Evolutionary conservation across 2,888 invertebrate species (phyloP), one percentile per base, ranked within the genome.

Genomic region (Holacanthella duospinosa): DNA sequence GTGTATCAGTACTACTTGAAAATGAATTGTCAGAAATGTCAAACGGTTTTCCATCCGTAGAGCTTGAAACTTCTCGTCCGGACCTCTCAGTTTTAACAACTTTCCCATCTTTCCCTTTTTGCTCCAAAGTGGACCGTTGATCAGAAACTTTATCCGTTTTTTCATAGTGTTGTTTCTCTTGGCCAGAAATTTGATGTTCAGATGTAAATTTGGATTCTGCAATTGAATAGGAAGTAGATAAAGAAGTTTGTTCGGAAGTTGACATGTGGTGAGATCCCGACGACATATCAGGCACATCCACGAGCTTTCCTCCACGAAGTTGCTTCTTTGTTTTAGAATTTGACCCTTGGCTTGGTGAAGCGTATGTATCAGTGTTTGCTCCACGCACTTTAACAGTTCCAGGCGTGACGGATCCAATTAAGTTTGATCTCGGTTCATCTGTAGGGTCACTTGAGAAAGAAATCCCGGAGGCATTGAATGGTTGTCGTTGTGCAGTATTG

Each of bases 261-360:
- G 36, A n/a, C n/a, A n/a, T n/a, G n/a, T n/a, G n/a, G n/a, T n/a
- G n/a, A n/a, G n/a, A n/a, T n/a, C n/a, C n/a, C n/a, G n/a, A n/a
- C n/a, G n/a, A n/a, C 36, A 16, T 36, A 21, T 48, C 48, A 4
- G 48, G 48, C 4, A 64, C 63, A 25, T 53, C 64, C 24, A 68
- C 71, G 21, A 66, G 57, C 64, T 71, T 71, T n/a, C 68, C 69
- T 1, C 68, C 68, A 12, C 65, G 58, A 1, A 72, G 55, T 16
- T 71, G 53, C 27, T 64, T 66, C 48, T 64, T 63, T 19, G 66
- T 66, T 21, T 61, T 63, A 4, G 48, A 36, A 36, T 6, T 36
- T 16, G 36, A 9, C 36, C 16, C 36, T 36, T 36, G 36, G n/a
- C n/a, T n/a, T n/a, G n/a, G n/a, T n/a, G n/a, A n/a, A n/a, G n/a